A percentile compares a stretch with the other conserved stretches of the same genome.
phyloP scores from a whole-genome alignment of 2,888 invertebrate species.

The Philaethria dido region DNA sequence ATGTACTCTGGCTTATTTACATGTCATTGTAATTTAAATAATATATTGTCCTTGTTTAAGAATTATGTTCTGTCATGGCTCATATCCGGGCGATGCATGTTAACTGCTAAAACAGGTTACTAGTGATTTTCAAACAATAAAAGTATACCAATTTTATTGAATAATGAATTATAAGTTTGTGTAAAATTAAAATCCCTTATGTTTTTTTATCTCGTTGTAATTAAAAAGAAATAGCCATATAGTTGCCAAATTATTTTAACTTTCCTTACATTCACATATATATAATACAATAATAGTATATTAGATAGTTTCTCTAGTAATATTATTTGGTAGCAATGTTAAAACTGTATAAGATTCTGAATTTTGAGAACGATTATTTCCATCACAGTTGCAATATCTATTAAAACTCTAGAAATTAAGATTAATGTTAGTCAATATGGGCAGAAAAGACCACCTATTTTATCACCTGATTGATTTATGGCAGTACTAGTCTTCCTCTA shows the following conservation, averaged over 20 bases:
- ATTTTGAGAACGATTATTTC: not conserved
- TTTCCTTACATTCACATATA: too few species aligned
- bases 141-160: not conserved
- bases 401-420: not conserved
- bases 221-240: too few species aligned
- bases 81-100: constrained; percentile 20
- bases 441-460: too few species aligned
- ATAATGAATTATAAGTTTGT: not conserved
- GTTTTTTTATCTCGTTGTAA: too few species aligned
- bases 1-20: constrained; percentile 29
- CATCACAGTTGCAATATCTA: not conserved
- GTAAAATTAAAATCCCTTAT: too few species aligned
- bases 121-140: constrained; percentile 2
- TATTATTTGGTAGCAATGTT: too few species aligned
- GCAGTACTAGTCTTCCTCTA: too few species aligned
- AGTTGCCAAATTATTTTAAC: too few species aligned
- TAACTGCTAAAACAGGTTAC: not conserved
- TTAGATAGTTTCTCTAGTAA: too few species aligned
- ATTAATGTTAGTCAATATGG: too few species aligned
- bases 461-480: too few species aligned
- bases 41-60: constrained; percentile 30
- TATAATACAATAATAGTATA: too few species aligned
- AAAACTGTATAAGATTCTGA: not conserved
- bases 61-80: not conserved
- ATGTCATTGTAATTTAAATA: constrained; percentile 37